phyloP scores from a whole-genome alignment of 2,888 invertebrate genomes.

The Cistogaster globosa region DNA sequence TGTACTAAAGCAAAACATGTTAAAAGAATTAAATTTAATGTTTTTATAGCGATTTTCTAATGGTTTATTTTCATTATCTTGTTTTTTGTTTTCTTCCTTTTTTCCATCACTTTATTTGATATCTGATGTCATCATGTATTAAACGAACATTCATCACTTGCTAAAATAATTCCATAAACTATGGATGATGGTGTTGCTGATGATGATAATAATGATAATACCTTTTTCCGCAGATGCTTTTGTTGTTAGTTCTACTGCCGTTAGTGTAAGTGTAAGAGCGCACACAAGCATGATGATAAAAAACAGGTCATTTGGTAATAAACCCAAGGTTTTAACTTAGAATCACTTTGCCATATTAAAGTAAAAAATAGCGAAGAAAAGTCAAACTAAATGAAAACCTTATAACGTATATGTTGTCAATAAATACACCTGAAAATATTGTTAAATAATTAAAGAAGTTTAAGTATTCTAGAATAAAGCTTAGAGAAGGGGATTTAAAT shows the following conservation, averaged over 20 bases:
- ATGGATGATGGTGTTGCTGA: constrained; percentile 47
- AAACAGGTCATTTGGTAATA: constrained; percentile 67
- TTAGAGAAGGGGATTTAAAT: no score
- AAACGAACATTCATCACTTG: constrained; percentile 68
- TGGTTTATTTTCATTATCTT: constrained; percentile 42
- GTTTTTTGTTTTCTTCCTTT: background rate
- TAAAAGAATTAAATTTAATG: constrained; percentile 9
- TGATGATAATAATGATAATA: constrained; percentile 36
- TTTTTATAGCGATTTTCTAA: constrained; percentile 46
- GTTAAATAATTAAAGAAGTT: background rate
- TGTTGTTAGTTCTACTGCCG: constrained; percentile 28
- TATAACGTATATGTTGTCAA: background rate
- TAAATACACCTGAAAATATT: background rate
- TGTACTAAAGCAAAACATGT: background rate
- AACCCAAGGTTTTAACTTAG: constrained; percentile 28
- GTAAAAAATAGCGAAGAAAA: constrained; percentile 7
- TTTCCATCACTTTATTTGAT: constrained; percentile 51
- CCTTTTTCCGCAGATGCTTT: constrained; percentile 22
- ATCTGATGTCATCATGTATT: constrained; percentile 69
- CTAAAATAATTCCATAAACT: constrained; percentile 50
- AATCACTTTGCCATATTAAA: constrained; percentile 21
- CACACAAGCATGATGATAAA: constrained; percentile 27
- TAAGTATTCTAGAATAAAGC: no score
- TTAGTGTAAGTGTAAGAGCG: constrained; percentile 56
- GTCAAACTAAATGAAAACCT: constrained; percentile 31